phyloP scores from a whole-genome alignment of 2,888 invertebrate genomes.

The Limnephilus lunatus region DNA sequence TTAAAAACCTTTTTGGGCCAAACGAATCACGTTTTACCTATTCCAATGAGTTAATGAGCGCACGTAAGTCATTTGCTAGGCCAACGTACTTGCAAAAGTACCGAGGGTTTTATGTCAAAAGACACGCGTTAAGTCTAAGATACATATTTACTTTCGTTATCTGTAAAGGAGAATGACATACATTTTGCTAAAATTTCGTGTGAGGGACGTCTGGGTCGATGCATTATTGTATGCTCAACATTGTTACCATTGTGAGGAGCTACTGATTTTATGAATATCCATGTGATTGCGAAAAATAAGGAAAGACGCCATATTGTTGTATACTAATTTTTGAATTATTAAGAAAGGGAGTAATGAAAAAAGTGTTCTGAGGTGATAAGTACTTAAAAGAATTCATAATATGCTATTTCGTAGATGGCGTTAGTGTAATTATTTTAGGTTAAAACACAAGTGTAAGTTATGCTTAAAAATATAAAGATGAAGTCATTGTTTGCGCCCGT shows the following conservation, averaged over 20 bases:
- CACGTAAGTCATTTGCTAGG: neutral
- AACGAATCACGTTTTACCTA: constrained; percentile 8
- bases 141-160: neutral
- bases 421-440: too few species aligned
- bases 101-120: neutral
- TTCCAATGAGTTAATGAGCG: neutral
- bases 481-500: too few species aligned
- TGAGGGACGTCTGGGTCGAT: too few species aligned
- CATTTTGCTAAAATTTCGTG: too few species aligned
- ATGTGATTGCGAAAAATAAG: neutral
- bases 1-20: constrained; percentile 7
- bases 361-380: too few species aligned
- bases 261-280: too few species aligned
- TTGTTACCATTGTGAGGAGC: neutral
- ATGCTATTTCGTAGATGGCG: too few species aligned
- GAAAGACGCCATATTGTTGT: neutral
- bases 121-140: neutral
- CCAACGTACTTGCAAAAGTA: neutral
- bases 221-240: neutral
- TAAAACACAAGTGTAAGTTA: too few species aligned
- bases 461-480: too few species aligned
- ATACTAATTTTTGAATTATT: too few species aligned
- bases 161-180: neutral
- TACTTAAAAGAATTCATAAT: too few species aligned
- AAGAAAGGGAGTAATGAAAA: too few species aligned